A percentile compares a stretch with the other conserved stretches of the same genome.
Evolutionary conservation across 2,797 vertebrate genomes (phyloP).

Genomic region (Eulemur albifrons): DNA sequence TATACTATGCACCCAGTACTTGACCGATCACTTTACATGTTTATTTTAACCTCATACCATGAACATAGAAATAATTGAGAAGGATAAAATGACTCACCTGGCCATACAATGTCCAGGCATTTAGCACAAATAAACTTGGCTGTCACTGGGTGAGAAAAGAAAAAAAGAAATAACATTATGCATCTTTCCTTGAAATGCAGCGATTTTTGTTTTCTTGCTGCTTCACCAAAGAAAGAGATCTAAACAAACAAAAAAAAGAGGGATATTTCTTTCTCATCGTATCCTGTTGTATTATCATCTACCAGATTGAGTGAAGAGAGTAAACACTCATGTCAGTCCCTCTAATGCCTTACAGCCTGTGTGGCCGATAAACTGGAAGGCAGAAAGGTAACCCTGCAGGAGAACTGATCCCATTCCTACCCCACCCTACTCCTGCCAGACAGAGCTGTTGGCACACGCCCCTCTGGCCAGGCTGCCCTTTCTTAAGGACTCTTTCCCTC

Average conservation of each 20-base stretch:
- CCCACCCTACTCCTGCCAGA: neutral
- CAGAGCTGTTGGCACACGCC: too few relatives aligned
- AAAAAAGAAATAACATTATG: neutral
- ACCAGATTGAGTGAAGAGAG: neutral
- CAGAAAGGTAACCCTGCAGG: neutral
- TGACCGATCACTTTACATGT: neutral
- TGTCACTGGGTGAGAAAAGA: neutral
- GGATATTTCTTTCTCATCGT: neutral
- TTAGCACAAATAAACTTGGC: neutral
- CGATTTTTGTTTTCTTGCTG: neutral
- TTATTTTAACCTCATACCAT: constrained; percentile 1
- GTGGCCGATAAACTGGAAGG: neutral
- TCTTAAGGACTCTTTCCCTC: neutral
- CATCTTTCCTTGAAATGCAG: neutral
- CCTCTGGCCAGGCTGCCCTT: neutral
- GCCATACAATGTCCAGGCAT: neutral
- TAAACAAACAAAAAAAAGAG: neutral
- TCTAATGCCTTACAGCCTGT: neutral
- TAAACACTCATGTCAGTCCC: neutral
- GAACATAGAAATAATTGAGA: neutral
- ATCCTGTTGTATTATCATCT: neutral
- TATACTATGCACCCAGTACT: neutral
- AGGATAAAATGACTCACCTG: neutral
- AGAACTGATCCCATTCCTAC: neutral
- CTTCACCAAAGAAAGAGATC: neutral